Evolutionary conservation across 2,888 invertebrate species (phyloP), one percentile per base, ranked within the genome.

Genomic region (Oscheius sp.): DNA sequence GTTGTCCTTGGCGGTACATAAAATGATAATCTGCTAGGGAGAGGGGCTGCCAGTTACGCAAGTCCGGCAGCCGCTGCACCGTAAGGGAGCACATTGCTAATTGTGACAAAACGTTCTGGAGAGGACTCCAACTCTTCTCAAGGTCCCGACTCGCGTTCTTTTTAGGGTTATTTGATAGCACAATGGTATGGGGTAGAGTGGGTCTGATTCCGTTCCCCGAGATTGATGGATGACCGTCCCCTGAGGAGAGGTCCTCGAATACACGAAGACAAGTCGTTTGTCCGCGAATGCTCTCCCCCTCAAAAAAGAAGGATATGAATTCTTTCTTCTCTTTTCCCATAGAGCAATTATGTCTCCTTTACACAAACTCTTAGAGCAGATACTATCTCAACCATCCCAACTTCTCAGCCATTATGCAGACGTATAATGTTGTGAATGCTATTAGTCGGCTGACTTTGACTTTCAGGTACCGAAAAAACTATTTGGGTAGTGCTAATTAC

Each of bases 1-100:
- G 65, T 59, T 72, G 79, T 75, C 79, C 79, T 79, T 79, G 74
- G 58, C 76, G 68, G 68, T 68, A 53, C 68, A 68, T 63, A 76
- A 77, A 70, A 70, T 65, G 60, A 77, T 75, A 75, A 75, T 74
- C 75, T 77, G 53, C 50, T 59, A 57, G 37, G 35, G 7, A 42
- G 42, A 42, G 42, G 42, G 42, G 42, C 42, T 42, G 42, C 42
- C 35, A 11, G 62, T 77, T 77, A 73, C 76, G 75, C 72, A 78
- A 78, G 68, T 21, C 53, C 68, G 55, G 42, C 68, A 68, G 68
- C 29, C 65, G 65, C 65, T 47, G 29, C 48, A 55, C 55, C 55
- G 55, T 21, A 21, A 13, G 29, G 21, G 21, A 21, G 21, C 21
- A 21, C 21, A 21, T 21, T 21, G 55, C 55, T 68, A 68, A 68